phyloP scores from a whole-genome alignment of 2,113 vertebrate species.

The Scolopax mira region DNA sequence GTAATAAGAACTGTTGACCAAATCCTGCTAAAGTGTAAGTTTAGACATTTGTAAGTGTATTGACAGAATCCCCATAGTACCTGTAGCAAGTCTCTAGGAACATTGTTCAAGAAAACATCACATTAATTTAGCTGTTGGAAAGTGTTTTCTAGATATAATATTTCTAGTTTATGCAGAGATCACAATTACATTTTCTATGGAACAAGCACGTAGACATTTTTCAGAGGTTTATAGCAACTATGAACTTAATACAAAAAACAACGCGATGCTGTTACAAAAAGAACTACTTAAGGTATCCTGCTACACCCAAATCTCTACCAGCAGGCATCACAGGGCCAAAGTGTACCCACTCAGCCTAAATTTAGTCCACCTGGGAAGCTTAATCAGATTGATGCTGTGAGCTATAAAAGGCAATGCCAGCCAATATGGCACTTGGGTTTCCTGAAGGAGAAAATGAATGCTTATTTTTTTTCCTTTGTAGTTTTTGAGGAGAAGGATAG shows the following conservation, averaged over 20 bases:
- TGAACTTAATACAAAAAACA: background rate
- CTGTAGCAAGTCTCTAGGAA: background rate
- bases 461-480: too few relatives aligned
- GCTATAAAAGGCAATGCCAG: background rate
- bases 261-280: background rate
- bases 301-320: background rate
- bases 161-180: background rate
- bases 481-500: background rate
- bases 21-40: background rate
- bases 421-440: accelerated
- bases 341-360: background rate
- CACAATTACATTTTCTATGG: background rate
- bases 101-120: background rate
- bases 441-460: background rate
- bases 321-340: background rate
- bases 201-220: background rate
- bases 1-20: background rate
- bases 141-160: background rate
- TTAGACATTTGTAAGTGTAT: background rate
- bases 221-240: background rate
- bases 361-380: background rate
- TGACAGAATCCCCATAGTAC: background rate
- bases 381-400: background rate
- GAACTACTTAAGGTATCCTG: background rate
- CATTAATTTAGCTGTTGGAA: background rate